These are phyloP conservation scores for Cantharis rufa DNA, from an alignment of 2,888 invertebrate species.

Conservation along the genomic window DNA sequence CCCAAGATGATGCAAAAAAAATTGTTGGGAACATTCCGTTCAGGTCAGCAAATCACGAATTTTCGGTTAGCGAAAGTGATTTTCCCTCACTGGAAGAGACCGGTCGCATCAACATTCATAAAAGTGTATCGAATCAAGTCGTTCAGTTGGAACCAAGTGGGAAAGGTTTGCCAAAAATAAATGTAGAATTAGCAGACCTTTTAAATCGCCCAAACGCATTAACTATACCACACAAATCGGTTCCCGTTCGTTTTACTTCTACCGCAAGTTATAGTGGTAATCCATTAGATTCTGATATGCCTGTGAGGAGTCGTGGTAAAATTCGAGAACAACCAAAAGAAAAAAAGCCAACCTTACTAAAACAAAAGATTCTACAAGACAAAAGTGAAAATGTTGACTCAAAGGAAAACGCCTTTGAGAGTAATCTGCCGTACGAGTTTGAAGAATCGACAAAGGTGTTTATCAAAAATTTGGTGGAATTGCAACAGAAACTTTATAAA, in stretches of 20 bases:
- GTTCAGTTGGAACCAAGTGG: not conserved
- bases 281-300: constrained; percentile 38
- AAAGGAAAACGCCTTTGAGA: constrained; percentile 64
- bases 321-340: constrained; percentile 35
- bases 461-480: constrained; percentile 61
- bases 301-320: constrained; percentile 38
- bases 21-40: not conserved
- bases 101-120: not conserved
- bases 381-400: constrained; percentile 14
- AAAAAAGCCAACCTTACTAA: constrained; percentile 35
- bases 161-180: not conserved
- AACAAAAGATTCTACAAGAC: constrained; percentile 32
- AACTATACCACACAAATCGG: not conserved
- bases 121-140: not conserved
- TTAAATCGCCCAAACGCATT: not conserved
- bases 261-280: constrained; percentile 31
- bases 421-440: constrained; percentile 62
- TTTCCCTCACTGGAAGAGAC: constrained; percentile 8
- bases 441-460: constrained; percentile 57
- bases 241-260: not conserved
- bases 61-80: not conserved
- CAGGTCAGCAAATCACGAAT: not conserved
- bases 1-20: constrained; percentile 28
- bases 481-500: constrained; percentile 65
- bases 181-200: constrained; percentile 11